These are phyloP conservation scores for Poeciliopsis occidentalis DNA, from an alignment of 2,113 vertebrate species.

Conservation along the genomic window DNA sequence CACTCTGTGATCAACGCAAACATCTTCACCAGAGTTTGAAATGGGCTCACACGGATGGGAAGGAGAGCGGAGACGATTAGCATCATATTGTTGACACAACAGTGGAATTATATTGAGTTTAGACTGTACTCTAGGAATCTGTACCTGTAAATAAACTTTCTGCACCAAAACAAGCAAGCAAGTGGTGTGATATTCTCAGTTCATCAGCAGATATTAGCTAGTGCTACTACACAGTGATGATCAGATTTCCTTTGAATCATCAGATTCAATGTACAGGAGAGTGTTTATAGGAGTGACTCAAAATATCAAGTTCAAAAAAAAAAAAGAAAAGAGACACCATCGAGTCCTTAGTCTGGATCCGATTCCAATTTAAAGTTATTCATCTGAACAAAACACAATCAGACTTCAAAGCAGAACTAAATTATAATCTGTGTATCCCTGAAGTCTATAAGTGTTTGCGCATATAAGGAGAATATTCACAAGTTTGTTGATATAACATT, in stretches of 20 bases:
- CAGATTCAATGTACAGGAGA: neutral
- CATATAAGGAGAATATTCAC: too few species aligned
- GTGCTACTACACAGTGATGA: neutral
- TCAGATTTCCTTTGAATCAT: conserved; percentile 4
- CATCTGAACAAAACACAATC: too few species aligned
- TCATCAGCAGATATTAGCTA: neutral
- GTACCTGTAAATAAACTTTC: neutral
- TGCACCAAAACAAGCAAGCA: neutral
- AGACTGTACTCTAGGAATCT: too few species aligned
- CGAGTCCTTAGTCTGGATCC: too few species aligned
- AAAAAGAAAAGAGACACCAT: too few species aligned
- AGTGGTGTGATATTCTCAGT: neutral
- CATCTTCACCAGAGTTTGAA: neutral
- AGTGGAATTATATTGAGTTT: neutral
- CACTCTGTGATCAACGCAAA: neutral
- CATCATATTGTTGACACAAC: conserved; percentile 6
- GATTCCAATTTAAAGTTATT: too few species aligned
- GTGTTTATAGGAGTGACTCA: neutral
- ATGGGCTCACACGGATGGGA: too few species aligned
- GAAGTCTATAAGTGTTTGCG: too few species aligned
- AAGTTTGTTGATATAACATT: too few species aligned
- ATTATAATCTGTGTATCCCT: too few species aligned
- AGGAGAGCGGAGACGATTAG: neutral
- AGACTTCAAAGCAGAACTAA: too few species aligned
- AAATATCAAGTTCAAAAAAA: too few species aligned